These are phyloP conservation scores for Pelusios castaneus DNA, from an alignment of 2,113 vertebrate species.

Conservation along the genomic window DNA sequence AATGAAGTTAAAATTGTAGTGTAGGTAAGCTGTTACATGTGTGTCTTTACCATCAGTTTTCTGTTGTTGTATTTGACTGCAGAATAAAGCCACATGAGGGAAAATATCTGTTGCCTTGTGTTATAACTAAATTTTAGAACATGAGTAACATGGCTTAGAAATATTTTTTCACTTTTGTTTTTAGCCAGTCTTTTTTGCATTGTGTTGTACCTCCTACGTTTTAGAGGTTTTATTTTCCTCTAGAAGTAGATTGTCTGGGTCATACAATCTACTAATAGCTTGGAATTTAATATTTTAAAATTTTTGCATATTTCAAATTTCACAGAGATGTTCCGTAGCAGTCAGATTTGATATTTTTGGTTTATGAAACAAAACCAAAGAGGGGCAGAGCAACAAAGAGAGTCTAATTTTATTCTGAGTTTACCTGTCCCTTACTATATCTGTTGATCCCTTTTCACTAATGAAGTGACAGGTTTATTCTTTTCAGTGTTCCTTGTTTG, in stretches of 20 bases:
- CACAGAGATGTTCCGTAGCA: not conserved
- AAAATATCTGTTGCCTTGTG: not conserved
- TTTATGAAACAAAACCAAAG: not conserved
- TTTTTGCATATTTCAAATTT: not conserved
- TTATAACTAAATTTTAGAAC: not conserved
- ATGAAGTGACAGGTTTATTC: not conserved
- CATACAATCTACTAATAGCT: not conserved
- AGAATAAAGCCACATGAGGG: not conserved
- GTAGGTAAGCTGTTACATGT: fast-evolving
- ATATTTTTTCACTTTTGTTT: not conserved
- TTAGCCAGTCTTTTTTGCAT: not conserved
- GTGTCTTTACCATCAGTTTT: not conserved
- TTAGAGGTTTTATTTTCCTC: not conserved
- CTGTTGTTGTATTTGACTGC: not conserved
- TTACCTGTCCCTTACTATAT: not conserved
- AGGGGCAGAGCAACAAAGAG: not conserved
- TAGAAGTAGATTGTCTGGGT: not conserved
- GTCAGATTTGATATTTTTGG: not conserved
- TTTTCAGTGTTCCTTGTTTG: not conserved
- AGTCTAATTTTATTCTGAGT: not conserved
- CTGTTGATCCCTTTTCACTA: not conserved
- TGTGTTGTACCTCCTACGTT: not conserved
- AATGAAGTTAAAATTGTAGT: not conserved
- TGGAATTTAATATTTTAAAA: not conserved
- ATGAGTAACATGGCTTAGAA: not conserved